Evolutionary conservation across 1,140 invertebrate genomes (phyloP), one percentile per base, ranked within the genome.

Genomic region (Stenopsyche tienmushanensis): DNA sequence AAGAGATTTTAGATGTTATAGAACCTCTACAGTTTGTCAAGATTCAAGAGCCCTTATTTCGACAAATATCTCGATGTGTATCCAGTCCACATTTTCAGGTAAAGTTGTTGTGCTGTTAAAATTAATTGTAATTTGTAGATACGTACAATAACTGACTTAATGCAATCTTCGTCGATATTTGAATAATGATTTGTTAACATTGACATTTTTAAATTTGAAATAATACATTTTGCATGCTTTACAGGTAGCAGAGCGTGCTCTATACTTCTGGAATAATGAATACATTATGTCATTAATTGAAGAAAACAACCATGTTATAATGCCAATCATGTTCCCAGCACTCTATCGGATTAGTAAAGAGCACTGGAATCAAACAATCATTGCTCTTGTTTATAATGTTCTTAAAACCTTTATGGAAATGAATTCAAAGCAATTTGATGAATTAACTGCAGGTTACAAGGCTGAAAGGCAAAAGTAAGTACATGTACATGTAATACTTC

Each of bases 351-450:
- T 96, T 81, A 97, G 94, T 77, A 98, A 99, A 84, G 94, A 98
- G 80, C 97, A 99, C 81, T 99, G 97, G 97, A 99, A 99, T 84
- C 96, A 98, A 84, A 99, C 97, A 62, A 99, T 99, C 74, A 92
- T 98, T 72, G 96, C 97, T 44, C 88, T 99, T 72, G 96, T 99
- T 74, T 99, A 99, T 84, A 99, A 99, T 82, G 97, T 98, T 74
- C 87, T 99, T 73, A 99, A 99, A 83, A 91, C 97, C 65, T 99
- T 99, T 80, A 99, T 99, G 97, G 97, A 99, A 82, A 98, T 99
- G 94, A 98, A 99, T 84, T 96, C 95, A 73, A 98, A 97, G 81
- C 85, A 99, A 34, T 99, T 99, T 81, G 96, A 99, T 82, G 94
- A 98, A 80, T 90, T 98, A 75, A 97, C 96, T 72, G 92, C 96